Evolutionary conservation across 2,113 vertebrate genomes (phyloP).

Genomic region (Spizaetus ornatus): DNA sequence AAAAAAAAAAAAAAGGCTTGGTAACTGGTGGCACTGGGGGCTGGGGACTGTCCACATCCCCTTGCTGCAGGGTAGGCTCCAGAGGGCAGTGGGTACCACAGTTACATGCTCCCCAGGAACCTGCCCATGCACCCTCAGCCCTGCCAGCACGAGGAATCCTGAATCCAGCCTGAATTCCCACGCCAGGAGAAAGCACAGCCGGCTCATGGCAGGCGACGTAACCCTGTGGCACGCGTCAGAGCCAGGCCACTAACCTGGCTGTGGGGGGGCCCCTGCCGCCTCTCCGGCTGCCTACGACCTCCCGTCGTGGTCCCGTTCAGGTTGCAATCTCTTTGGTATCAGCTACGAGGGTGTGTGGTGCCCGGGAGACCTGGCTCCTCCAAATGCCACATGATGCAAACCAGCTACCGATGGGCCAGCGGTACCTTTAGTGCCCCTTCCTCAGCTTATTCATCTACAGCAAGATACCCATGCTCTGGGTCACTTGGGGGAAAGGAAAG

Average conservation of each 20-base stretch:
- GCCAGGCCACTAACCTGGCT: background rate
- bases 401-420: rapidly evolving
- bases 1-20: background rate
- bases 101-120: rapidly evolving
- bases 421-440: background rate
- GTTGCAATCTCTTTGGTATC: background rate
- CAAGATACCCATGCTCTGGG: background rate
- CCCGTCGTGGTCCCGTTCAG: rapidly evolving
- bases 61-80: background rate
- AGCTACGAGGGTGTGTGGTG: background rate
- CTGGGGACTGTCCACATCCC: background rate
- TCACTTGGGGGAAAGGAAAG: too few relatives aligned
- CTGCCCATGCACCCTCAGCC: background rate
- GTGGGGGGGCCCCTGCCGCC: background rate
- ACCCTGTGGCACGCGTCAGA: background rate
- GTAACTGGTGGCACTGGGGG: background rate
- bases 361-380: background rate
- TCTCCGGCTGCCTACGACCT: background rate
- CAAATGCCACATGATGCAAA: background rate
- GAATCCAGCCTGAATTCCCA: background rate
- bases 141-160: background rate
- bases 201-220: background rate
- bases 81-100: background rate
- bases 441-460: background rate
- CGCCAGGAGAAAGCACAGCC: background rate